These are phyloP conservation scores for Proctacanthus coquilletti DNA, from an alignment of 1,140 invertebrate species.

Conservation along the genomic window DNA sequence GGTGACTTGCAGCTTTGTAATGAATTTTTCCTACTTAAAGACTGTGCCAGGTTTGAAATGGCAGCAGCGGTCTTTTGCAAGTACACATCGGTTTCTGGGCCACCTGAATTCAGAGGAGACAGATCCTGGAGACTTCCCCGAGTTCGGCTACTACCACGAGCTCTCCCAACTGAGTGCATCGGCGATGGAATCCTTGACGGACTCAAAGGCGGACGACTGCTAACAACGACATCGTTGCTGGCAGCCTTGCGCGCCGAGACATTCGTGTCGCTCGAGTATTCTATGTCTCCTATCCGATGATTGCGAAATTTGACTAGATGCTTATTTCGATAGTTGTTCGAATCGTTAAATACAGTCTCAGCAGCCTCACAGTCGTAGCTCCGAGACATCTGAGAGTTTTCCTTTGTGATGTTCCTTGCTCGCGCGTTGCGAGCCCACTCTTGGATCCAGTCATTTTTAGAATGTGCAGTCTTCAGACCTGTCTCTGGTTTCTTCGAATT, in stretches of 20 bases:
- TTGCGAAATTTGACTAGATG: not conserved
- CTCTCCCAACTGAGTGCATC: constrained; percentile 34
- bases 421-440: constrained; percentile 28
- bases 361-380: constrained; percentile 26
- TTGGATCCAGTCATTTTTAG: constrained; percentile 29
- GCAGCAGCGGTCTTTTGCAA: constrained; percentile 49
- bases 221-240: too few species aligned
- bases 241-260: not conserved
- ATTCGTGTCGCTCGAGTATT: not conserved
- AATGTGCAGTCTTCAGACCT: constrained; percentile 22
- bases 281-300: not conserved
- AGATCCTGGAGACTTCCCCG: constrained; percentile 14
- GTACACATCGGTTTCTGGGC: constrained; percentile 44
- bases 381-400: constrained; percentile 22
- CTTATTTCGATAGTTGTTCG: not conserved
- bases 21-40: constrained; percentile 21
- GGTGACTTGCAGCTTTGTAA: constrained; percentile 19
- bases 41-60: constrained; percentile 43
- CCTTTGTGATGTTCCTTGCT: constrained; percentile 11
- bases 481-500: constrained; percentile 23
- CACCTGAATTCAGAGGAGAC: constrained; percentile 8
- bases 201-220: constrained; percentile 40
- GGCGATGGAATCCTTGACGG: constrained; percentile 45
- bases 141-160: constrained; percentile 33
- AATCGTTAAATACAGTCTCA: constrained; percentile 1